Evolutionary conservation across 2,113 vertebrate genomes (phyloP), one percentile per base, ranked within the genome.

Genomic region (Ochotona princeps): DNA sequence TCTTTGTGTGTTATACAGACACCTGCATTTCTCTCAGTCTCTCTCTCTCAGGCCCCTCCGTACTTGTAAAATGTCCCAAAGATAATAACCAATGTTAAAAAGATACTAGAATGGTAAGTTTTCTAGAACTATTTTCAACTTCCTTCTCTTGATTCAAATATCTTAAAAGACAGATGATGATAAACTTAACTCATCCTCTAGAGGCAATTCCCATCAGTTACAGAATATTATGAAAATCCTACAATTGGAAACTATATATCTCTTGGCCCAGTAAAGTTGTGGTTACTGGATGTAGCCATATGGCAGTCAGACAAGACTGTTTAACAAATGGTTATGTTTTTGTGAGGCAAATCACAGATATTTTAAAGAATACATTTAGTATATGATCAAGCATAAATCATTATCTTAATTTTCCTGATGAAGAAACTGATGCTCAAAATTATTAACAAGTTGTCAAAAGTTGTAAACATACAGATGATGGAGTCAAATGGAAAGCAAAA

Each of bases 61-160:
- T 80, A 15, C 3, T 86, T 92, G 38, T 32, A 94, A 93, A 90
- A 81, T 75, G 30, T 14, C 8, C 4, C 12, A 11, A 1, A 72
- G 44, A 76, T 8, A 8, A 74, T 23, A 25, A 78, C 4, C 78
- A 80, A 1, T 76, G 73, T 95, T 89, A 74, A 81, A 95, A 54
- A 85, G 79, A 44, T 75, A 57, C 15, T 4, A 78, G 30, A 47
- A 86, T 70, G 44, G 49, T 69, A 21, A 75, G 44, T 11, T 72
- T 83, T 47, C 13, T 84, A 73, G 28, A 79, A 2, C 12, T 67
- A 78, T 79, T 70, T 83, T 11, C 21, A 57, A 88, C 79, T 79
- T 92, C 51, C 44, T 89, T 5, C 2, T 69, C 63, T 82, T 69
- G 44, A 78, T 66, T 94, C 13, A 88, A 79, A 63, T 72, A 80